A percentile compares a stretch with the other conserved stretches of the same genome.
phyloP scores from a whole-genome alignment of 2,888 invertebrate genomes.

The Drosophila longiperda region DNA sequence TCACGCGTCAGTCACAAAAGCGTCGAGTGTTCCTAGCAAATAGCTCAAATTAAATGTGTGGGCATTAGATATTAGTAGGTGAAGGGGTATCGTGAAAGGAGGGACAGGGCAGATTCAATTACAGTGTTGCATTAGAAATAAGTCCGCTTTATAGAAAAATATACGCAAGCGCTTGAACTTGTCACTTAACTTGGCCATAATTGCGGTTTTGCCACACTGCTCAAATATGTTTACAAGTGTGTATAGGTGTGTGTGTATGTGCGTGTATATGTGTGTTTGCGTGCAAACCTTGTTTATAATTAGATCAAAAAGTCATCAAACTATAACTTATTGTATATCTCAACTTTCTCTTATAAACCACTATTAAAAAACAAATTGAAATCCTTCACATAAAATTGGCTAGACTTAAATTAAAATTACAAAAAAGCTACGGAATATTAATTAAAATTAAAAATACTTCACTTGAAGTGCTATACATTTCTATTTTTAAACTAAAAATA shows the following conservation, averaged over 20 bases:
- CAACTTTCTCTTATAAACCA: neutral
- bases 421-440: neutral
- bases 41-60: slow-evolving; percentile 29
- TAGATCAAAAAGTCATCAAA: neutral
- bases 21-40: slow-evolving; percentile 38
- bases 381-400: neutral
- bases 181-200: slow-evolving; percentile 47
- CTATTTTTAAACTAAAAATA: too few relatives aligned
- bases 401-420: neutral
- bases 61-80: neutral
- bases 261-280: neutral
- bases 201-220: slow-evolving; percentile 5
- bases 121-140: slow-evolving; percentile 15
- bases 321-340: neutral
- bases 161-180: slow-evolving; percentile 68
- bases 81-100: neutral
- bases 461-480: neutral
- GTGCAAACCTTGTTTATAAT: neutral
- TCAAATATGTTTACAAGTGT: neutral
- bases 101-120: slow-evolving; percentile 4
- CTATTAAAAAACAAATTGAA: neutral
- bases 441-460: neutral
- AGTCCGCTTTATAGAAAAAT: slow-evolving; percentile 21
- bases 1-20: slow-evolving; percentile 48
- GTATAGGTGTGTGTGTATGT: neutral